These are phyloP conservation scores for Melanerpes formicivorus DNA, from an alignment of 2,113 vertebrate species.

Conservation along the genomic window DNA sequence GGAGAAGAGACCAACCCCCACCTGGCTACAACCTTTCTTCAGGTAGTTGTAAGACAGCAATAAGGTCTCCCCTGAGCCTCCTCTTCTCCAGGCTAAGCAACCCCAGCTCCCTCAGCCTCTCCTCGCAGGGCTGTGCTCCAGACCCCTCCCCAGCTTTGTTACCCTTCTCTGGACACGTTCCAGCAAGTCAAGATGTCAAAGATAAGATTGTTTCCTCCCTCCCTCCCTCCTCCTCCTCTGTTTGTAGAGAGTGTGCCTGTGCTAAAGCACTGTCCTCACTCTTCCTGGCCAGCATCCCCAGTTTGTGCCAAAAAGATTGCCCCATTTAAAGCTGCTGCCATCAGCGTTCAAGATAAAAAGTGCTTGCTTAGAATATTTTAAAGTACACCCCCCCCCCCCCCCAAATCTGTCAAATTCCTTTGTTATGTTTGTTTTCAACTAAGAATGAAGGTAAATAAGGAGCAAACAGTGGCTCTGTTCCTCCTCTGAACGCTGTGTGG, in stretches of 20 bases:
- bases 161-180: no score
- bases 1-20: no score
- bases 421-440: background rate
- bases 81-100: no score
- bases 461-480: background rate
- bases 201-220: background rate
- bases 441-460: background rate
- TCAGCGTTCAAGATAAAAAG: background rate
- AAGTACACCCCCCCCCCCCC: no score
- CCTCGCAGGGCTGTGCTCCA: no score
- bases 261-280: background rate
- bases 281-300: background rate
- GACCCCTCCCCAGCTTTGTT: no score
- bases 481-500: conserved; percentile 46
- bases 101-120: no score
- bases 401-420: background rate
- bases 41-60: no score
- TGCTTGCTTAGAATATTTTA: background rate
- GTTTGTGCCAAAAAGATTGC: background rate
- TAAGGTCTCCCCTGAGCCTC: no score
- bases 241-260: background rate
- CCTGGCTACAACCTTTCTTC: no score
- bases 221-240: background rate
- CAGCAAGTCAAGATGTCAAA: background rate
- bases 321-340: background rate